Evolutionary conservation across 2,888 invertebrate species (phyloP).

Genomic region (Tetragnatha montana): DNA sequence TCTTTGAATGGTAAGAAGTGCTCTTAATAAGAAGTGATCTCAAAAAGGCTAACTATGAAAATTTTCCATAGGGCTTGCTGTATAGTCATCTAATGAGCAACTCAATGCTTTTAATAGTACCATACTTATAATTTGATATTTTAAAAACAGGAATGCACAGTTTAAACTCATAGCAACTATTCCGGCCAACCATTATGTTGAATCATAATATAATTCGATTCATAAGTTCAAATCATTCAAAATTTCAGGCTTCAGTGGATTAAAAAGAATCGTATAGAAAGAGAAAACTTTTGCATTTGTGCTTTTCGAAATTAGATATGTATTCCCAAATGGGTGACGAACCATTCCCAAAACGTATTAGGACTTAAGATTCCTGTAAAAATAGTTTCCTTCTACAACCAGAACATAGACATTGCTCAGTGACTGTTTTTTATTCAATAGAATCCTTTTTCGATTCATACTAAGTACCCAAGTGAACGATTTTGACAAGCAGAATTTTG

Average conservation of each 20-base stretch:
- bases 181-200: too few species aligned
- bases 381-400: neutral
- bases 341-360: neutral
- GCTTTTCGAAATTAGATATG: neutral
- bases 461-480: neutral
- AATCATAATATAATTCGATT: too few species aligned
- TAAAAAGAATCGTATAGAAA: neutral
- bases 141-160: too few species aligned
- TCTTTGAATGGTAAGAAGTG: constrained; percentile 48
- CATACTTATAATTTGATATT: neutral
- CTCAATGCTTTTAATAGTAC: neutral
- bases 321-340: neutral
- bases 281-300: neutral
- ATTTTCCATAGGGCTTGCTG: neutral
- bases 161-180: too few species aligned
- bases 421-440: neutral
- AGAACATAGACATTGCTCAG: neutral
- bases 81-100: neutral
- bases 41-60: neutral
- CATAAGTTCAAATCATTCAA: neutral
- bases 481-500: constrained; percentile 17
- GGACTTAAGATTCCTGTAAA: neutral
- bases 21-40: constrained; percentile 23
- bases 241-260: neutral
- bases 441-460: neutral